Base-by-base conservation (phyloP, 2,888 invertebrate genomes). In the Kuschelorhynchus macadamiae region DNA sequence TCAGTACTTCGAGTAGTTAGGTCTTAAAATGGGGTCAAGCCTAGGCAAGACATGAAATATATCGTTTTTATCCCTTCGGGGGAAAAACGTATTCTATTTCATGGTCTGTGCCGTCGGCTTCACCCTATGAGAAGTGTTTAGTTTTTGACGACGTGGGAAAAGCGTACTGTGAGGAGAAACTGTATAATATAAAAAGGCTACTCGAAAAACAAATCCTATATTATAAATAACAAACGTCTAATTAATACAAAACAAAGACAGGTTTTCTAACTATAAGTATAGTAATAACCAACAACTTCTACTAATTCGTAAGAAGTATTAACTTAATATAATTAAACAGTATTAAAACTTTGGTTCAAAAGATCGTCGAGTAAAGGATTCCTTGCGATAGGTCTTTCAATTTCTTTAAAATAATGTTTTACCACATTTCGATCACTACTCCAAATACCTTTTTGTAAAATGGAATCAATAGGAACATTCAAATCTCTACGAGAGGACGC, bases 111-210 rank as follows among this genome's bases (percentile, higher is more conserved):
- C n/a, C n/a, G n/a, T n/a, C n/a, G n/a, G n/a, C n/a, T n/a, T n/a
- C n/a, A n/a, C 68, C 62, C 39, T 63, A 41, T 63, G 63, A 67
- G 67, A 67, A 39, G 63, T 68, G 61, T 61, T 67, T 67, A 25
- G 61, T 5, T 14, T 67, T 61, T 67, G 67, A 67, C 67, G 46
- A 67, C 67, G 55, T 36, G 61, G 61, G 21, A 52, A 30, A 30
- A 5, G 61, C 55, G 61, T 67, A 55, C 56, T 67, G 62, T 67
- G 56, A 67, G 12, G 5, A 1, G 57, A 30, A 25, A 25, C 2
- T 12, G 39, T n/a, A 3, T 1, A 5, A 39, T 39, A 1, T n/a
- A n/a, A n/a, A n/a, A n/a, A n/a, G n/a, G n/a, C n/a, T n/a, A n/a
- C n/a, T n/a, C n/a, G n/a, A n/a, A n/a, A n/a, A n/a, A n/a, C n/a